These are phyloP conservation scores for Lepidocyrtinus sp. DNA, from an alignment of 2,888 invertebrate species.

Conservation along the genomic window DNA sequence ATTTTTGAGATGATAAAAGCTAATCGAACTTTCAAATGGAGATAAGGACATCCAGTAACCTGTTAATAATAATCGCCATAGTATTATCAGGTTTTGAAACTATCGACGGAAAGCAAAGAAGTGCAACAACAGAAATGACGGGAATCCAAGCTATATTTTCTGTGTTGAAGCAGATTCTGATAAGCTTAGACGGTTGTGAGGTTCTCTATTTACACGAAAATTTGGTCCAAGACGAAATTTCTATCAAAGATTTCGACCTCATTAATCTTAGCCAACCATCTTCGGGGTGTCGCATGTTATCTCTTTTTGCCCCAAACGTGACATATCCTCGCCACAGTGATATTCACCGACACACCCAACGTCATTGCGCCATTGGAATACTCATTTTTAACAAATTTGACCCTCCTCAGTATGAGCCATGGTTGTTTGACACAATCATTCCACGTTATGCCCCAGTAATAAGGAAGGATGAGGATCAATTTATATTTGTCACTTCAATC, in stretches of 20 bases:
- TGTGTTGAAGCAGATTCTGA: neutral
- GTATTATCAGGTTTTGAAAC: too few species aligned
- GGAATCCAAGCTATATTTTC: neutral
- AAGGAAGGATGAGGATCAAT: slow-evolving; percentile 20
- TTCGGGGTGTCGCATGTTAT: slow-evolving; percentile 6
- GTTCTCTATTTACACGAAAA: neutral
- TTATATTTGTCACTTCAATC: neutral
- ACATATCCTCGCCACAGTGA: slow-evolving; percentile 26
- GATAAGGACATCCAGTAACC: too few species aligned
- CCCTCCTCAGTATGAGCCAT: neutral
- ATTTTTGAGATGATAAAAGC: too few species aligned
- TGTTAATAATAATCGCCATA: too few species aligned
- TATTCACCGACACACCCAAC: slow-evolving; percentile 9
- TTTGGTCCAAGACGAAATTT: neutral
- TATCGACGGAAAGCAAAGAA: too few species aligned
- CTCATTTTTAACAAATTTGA: slow-evolving; percentile 23
- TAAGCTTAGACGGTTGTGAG: neutral
- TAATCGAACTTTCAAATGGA: too few species aligned
- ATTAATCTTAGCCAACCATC: neutral
- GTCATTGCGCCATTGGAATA: slow-evolving; percentile 16
- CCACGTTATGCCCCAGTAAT: slow-evolving; percentile 21
- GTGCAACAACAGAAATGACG: neutral
- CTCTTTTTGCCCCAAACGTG: slow-evolving; percentile 13
- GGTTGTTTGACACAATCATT: slow-evolving; percentile 16
- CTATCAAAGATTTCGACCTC: slow-evolving; percentile 4